Base-by-base conservation (phyloP, 2,797 vertebrate species). In the Brotula barbata region DNA sequence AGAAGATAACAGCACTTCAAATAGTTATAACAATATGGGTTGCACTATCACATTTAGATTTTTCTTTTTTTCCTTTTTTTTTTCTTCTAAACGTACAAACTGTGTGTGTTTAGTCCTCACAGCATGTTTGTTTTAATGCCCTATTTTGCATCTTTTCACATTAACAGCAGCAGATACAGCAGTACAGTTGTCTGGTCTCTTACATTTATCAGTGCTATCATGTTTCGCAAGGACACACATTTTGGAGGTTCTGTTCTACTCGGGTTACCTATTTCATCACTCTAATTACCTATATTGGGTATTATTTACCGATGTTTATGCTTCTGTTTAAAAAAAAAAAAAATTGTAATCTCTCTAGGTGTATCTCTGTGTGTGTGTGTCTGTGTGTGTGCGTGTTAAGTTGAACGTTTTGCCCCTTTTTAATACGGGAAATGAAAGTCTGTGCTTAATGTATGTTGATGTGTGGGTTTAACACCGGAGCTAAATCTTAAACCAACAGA, bases 61-160 rank as follows among this genome's bases (percentile, higher is more conserved):
- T n/a, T n/a, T n/a, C n/a, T n/a, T n/a, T n/a, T n/a, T n/a, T n/a
- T n/a, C n/a, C n/a, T n/a, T n/a, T n/a, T n/a, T n/a, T n/a, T n/a
- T n/a, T n/a, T n/a, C n/a, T n/a, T n/a, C n/a, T n/a, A n/a, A n/a
- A n/a, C n/a, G n/a, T n/a, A n/a, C n/a, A n/a, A n/a, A n/a, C n/a
- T n/a, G n/a, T n/a, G n/a, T n/a, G n/a, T n/a, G n/a, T 28, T 28
- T 3, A 28, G 25, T 7, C 41, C 22, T 46, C 42, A 55, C 22
- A n/a, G 36, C 23, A 58, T 70, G 58, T 63, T 71, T 72, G 53
- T 72, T 77, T 54, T 23, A 9, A 57, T 71, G 50, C 50, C 33
- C 39, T n/a, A n/a, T 39, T 68, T 65, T 59, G 41, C 37, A 56
- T 55, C n/a, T 31, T 25, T 48, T 49, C 33, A 48, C 7, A 56